Conservation (phyloP, 2,797 vertebrate genomes). For the Xerus rutilus region DNA sequence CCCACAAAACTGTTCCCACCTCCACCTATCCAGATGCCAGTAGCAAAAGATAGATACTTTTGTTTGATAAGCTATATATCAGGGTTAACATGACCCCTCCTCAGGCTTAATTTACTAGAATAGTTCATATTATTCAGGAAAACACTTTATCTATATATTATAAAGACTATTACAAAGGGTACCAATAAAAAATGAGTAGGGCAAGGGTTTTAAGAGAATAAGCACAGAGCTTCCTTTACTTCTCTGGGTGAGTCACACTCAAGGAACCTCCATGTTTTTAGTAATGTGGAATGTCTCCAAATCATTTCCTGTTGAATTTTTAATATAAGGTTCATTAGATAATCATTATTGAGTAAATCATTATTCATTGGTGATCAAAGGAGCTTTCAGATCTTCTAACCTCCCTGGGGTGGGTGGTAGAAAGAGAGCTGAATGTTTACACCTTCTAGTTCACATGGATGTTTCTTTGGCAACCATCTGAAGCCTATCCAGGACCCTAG, state of each 20-base stretch:
- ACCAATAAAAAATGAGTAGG: background rate
- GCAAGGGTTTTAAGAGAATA: background rate
- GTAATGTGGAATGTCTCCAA: background rate
- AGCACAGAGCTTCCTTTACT: accelerated
- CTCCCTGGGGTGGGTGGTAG: background rate
- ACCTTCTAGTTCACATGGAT: background rate
- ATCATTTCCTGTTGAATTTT: accelerated
- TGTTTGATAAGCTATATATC: background rate
- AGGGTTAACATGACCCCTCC: accelerated
- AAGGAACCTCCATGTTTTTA: background rate
- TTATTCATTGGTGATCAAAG: background rate
- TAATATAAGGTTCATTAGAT: background rate
- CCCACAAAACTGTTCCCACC: background rate
- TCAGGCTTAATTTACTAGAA: background rate
- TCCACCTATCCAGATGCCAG: background rate
- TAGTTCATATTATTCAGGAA: too few species aligned
- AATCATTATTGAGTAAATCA: background rate
- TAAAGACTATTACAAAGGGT: background rate
- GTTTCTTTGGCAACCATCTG: background rate
- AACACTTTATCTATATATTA: background rate
- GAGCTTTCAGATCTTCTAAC: background rate
- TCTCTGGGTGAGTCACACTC: too few species aligned
- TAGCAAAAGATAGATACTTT: background rate
- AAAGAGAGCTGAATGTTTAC: background rate
- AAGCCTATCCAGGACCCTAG: background rate